phyloP scores from a whole-genome alignment of 2,797 vertebrate species.

The Danio kyathit region DNA sequence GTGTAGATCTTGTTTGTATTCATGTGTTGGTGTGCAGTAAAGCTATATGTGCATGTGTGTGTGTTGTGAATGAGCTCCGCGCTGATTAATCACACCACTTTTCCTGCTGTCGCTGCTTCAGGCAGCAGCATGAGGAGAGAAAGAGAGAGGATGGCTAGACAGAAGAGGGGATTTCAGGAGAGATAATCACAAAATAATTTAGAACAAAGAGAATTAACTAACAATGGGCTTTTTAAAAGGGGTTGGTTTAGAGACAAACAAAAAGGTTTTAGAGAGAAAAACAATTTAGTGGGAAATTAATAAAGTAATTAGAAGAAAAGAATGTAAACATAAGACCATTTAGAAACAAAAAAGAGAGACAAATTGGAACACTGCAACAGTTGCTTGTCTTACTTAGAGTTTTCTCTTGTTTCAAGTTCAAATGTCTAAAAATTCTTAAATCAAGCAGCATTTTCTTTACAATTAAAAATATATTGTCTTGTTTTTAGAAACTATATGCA shows the following conservation, averaged over 20 bases:
- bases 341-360: background rate
- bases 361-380: no score
- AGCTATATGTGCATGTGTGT: background rate
- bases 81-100: constrained; percentile 58
- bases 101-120: constrained; percentile 22
- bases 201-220: background rate
- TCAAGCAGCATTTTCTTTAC: no score
- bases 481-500: no score
- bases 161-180: no score
- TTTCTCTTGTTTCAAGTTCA: no score
- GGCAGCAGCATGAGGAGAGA: constrained; percentile 19
- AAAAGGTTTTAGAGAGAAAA: background rate
- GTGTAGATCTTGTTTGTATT: constrained; percentile 16
- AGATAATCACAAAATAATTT: background rate
- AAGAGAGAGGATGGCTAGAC: background rate
- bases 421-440: no score
- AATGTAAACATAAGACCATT: background rate
- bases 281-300: background rate
- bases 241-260: no score
- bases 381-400: no score
- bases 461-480: no score
- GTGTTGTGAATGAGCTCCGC: background rate
- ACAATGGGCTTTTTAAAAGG: background rate
- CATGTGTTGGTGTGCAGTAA: constrained; percentile 14
- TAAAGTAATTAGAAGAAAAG: background rate